phyloP scores from a whole-genome alignment of 2,888 invertebrate species.

The Diplazon laetatorius region DNA sequence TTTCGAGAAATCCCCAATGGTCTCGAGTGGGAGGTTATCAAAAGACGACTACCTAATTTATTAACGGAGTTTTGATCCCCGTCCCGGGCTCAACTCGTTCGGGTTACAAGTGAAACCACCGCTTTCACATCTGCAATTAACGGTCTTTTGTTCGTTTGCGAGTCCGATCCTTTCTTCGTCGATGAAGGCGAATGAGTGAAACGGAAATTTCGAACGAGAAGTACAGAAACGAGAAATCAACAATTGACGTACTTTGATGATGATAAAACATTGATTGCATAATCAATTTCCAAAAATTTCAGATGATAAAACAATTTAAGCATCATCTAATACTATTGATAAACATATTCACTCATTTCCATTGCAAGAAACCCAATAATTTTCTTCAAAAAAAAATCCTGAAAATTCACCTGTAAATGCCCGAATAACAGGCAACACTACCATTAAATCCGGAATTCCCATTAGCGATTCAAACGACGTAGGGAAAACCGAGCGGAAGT shows the following conservation, averaged over 20 bases:
- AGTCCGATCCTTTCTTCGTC: slow-evolving; percentile 1
- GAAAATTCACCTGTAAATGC: too few relatives aligned
- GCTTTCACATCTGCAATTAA: slow-evolving; percentile 24
- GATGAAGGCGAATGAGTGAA: not conserved
- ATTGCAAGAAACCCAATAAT: too few relatives aligned
- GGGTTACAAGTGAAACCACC: not conserved
- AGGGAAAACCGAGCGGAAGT: too few relatives aligned
- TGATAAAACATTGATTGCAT: not conserved
- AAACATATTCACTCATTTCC: too few relatives aligned
- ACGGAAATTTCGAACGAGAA: not conserved
- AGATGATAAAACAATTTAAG: too few relatives aligned
- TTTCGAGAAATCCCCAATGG: slow-evolving; percentile 24
- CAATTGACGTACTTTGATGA: not conserved
- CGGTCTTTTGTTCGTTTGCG: slow-evolving; percentile 4
- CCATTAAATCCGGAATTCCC: too few relatives aligned
- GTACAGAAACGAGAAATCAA: too few relatives aligned
- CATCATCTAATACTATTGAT: too few relatives aligned
- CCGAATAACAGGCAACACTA: too few relatives aligned
- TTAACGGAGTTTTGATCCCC: slow-evolving; percentile 74
- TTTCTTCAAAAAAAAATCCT: too few relatives aligned
- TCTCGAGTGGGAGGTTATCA: slow-evolving; percentile 37
- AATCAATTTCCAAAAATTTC: not conserved
- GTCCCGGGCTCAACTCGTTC: not conserved
- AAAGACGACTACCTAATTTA: slow-evolving; percentile 70
- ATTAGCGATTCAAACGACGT: too few relatives aligned